A percentile compares a stretch with the other conserved stretches of the same genome.
phyloP scores from a whole-genome alignment of 2,797 vertebrate species.

The Eupleurogrammus muticus region DNA sequence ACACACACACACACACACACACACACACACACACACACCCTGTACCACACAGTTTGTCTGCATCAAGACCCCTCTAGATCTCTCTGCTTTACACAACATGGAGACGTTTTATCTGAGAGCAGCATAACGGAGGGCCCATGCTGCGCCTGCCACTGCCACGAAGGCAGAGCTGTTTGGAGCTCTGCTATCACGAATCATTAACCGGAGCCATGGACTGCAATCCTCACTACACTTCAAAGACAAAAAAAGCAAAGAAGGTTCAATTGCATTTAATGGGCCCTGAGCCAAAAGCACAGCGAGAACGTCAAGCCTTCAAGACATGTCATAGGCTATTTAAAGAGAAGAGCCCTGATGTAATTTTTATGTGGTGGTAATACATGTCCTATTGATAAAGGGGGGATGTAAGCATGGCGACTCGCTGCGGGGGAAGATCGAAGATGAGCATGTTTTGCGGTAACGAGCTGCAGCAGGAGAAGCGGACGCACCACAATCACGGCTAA shows the following conservation, averaged over 20 bases:
- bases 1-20: conserved; percentile 2
- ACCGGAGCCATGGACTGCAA: conserved; percentile 23
- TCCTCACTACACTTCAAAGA: conserved; percentile 68
- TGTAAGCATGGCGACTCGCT: conserved; percentile 17
- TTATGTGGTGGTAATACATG: conserved; percentile 44
- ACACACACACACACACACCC: conserved; percentile 1
- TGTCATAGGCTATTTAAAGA: conserved; percentile 66
- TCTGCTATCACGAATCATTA: conserved; percentile 62
- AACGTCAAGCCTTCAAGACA: conserved; percentile 56
- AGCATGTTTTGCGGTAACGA: conserved; percentile 55
- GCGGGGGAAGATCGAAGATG: conserved; percentile 21
- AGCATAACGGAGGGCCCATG: conserved; percentile 20
- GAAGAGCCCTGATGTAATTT: conserved; percentile 57
- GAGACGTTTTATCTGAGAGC: conserved; percentile 26
- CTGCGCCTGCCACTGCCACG: conserved; percentile 20
- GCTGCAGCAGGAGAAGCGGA: conserved; percentile 19
- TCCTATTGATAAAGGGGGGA: conserved; percentile 11
- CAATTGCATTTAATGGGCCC: conserved; percentile 62
- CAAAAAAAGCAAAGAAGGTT: conserved; percentile 39
- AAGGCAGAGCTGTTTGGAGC: conserved; percentile 28
- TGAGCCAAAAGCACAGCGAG: conserved; percentile 4
- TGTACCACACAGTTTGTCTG: neutral
- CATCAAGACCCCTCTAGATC: conserved; percentile 22
- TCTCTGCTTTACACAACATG: conserved; percentile 1
- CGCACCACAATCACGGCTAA: conserved; percentile 25